Percentiles rank a stretch among this genome's conserved stretches.
Evolutionary conservation across 2,113 vertebrate species (phyloP).

Genomic region (Castor canadensis): DNA sequence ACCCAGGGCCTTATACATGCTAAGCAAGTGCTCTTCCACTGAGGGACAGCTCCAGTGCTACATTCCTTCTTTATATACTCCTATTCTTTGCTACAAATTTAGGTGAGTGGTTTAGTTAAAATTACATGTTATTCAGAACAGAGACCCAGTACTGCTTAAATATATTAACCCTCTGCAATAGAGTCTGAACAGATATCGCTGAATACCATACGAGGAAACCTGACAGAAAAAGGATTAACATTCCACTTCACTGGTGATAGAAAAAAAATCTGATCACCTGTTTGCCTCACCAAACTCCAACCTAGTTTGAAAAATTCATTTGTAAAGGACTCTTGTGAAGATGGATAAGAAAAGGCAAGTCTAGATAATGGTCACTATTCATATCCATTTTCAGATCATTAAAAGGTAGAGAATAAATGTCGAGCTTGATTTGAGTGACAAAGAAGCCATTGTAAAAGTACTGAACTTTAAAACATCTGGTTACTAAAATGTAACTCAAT

Average conservation of each 20-base stretch:
- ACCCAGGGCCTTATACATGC: too few species aligned
- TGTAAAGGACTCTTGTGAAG: not conserved
- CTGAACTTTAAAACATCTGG: not conserved
- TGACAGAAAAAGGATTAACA: not conserved
- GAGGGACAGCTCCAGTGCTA: not conserved
- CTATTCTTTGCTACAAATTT: not conserved
- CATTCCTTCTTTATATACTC: not conserved
- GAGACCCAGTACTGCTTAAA: not conserved
- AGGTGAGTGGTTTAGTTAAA: not conserved
- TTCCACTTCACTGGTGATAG: not conserved
- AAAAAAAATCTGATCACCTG: not conserved
- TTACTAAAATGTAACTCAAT: not conserved
- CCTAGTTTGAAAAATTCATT: not conserved
- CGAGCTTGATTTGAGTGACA: not conserved
- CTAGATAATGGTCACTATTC: too few species aligned
- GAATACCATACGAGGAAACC: not conserved
- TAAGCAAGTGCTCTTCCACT: too few species aligned
- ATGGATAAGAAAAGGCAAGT: not conserved
- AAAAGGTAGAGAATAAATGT: not conserved
- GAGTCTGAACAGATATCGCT: not conserved
- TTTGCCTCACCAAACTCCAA: not conserved
- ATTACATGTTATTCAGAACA: not conserved
- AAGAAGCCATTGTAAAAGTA: not conserved
- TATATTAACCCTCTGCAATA: not conserved
- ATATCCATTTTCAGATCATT: not conserved